Conservation (phyloP, 2,888 invertebrate genomes). For the Enchytraeus crypticus region DNA sequence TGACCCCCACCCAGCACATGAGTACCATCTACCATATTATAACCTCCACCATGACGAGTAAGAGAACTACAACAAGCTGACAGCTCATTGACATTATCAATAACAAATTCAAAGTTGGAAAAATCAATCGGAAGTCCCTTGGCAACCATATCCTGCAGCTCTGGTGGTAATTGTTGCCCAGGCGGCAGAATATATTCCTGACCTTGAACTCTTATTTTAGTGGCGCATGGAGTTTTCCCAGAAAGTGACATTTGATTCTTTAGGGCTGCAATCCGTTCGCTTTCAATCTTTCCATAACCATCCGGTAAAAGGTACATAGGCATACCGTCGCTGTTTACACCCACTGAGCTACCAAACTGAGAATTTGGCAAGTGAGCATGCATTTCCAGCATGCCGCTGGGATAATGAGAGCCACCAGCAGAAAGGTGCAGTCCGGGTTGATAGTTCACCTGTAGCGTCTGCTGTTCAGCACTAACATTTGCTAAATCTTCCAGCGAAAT, state of each 20-base stretch:
- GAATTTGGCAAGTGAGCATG: background rate
- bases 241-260: background rate
- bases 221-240: background rate
- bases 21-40: background rate
- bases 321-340: constrained; percentile 7
- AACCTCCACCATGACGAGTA: background rate
- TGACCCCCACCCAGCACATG: background rate
- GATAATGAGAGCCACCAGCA: background rate
- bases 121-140: constrained; percentile 16
- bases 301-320: constrained; percentile 5
- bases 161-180: constrained; percentile 14
- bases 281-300: background rate
- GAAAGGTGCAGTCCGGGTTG: background rate
- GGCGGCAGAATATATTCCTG: constrained; percentile 14
- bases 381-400: background rate
- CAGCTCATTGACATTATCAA: constrained; percentile 1
- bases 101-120: constrained; percentile 15
- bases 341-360: background rate
- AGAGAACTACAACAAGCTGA: no score
- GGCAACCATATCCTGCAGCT: constrained; percentile 16
- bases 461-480: constrained; percentile 12
- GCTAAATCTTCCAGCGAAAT: constrained; percentile 14
- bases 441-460: background rate
- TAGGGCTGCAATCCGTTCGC: background rate
- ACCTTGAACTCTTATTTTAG: constrained; percentile 9